phyloP scores from a whole-genome alignment of 2,797 vertebrate species.

The Lithobates sylvaticus region DNA sequence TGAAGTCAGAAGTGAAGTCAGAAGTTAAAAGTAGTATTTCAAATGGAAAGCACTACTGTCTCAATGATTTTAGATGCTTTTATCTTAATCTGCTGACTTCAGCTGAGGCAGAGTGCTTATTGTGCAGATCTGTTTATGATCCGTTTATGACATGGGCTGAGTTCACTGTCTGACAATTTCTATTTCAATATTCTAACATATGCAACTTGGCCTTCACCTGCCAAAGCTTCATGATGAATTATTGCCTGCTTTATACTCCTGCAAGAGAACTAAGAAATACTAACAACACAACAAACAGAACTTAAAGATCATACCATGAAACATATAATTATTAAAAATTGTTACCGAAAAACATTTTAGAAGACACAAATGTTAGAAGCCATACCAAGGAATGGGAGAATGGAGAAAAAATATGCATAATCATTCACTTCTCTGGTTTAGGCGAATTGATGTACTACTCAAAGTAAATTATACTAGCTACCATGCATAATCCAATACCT shows the following conservation, averaged over 20 bases:
- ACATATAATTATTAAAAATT: not conserved
- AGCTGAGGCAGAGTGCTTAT: conserved; percentile 11
- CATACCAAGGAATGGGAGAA: not conserved
- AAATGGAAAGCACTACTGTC: not conserved
- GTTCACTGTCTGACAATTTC: conserved; percentile 31
- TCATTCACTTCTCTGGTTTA: not conserved
- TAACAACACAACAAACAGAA: not conserved
- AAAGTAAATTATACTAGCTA: not conserved
- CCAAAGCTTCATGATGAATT: not conserved
- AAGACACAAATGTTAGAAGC: not conserved
- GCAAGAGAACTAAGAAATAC: not conserved
- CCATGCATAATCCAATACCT: not conserved
- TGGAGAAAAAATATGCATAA: not conserved
- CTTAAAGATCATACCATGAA: not conserved
- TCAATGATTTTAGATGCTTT: conserved; percentile 18
- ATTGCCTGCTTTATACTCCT: conserved; percentile 7
- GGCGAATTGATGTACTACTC: too few species aligned
- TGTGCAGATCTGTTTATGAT: conserved; percentile 35
- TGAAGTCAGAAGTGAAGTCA: not conserved
- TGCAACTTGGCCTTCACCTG: conserved; percentile 34
- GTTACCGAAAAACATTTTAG: not conserved
- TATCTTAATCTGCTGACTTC: conserved; percentile 32
- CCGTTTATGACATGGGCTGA: conserved; percentile 32
- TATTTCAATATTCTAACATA: conserved; percentile 36
- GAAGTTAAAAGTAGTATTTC: too few species aligned